Base-by-base conservation (phyloP, 2,113 vertebrate species). In the Corydoras sp. region DNA sequence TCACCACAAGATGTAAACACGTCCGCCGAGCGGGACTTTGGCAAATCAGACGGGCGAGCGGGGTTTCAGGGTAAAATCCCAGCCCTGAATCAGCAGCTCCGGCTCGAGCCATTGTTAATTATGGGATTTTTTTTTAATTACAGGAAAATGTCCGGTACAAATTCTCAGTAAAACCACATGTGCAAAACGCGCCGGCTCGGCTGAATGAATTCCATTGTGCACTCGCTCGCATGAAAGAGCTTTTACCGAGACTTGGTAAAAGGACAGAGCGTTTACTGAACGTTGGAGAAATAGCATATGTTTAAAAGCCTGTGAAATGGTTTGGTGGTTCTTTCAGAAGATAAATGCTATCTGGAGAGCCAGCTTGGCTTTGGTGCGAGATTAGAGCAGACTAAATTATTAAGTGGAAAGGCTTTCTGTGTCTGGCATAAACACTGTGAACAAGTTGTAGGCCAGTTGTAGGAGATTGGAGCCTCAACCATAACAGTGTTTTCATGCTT, bases 131-230 rank as follows among this genome's bases (percentile, higher is more conserved):
- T 62, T 43, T 32, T 35, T n/a, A 62, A 32, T 62, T 83, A 82
- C 82, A 86, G 84, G 84, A 88, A 88, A 85, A 79, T 82, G 77
- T 81, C 81, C 76, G 80, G 79, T 83, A 29, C 66, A 75, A 83
- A 82, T 71, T 73, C 35, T 30, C 14, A 24, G 51, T 32, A 75
- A 83, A 76, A 56, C 14, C 65, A 83, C 68, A 74, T 78, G 79
- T 76, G 75, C 63, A 77, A 83, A 72, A 76, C 64, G 77, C 68
- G 35, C 0, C 35, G 35, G 35, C 35, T 43, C 35, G 35, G 35
- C 35, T 43, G 79, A 87, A 88, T 83, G 82, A 81, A 83, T 70
- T 62, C 77, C 76, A 83, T 85, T 87, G 83, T 87, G 81, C 69
- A 1, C 43, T 18, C n/a, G 81, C 79, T 83, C 84, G 80, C 74